Conservation (phyloP, 1,140 invertebrate genomes). For the Portunus trituberculatus region DNA sequence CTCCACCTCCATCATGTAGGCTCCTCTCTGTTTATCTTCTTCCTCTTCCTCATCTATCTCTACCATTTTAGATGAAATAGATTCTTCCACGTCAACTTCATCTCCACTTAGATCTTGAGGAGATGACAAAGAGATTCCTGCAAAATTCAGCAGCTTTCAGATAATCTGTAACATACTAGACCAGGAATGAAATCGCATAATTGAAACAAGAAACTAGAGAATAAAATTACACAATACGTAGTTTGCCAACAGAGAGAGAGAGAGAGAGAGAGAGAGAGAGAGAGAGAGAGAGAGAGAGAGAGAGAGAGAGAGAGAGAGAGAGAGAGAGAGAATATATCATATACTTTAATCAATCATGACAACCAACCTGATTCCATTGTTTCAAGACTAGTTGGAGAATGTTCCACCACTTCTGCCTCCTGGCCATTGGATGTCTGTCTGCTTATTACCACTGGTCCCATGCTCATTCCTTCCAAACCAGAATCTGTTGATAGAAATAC, state of each 20-base stretch:
- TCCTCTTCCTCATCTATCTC: slow-evolving; percentile 60
- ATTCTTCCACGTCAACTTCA: slow-evolving; percentile 64
- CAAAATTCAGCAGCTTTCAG: background rate
- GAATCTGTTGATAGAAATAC: slow-evolving; percentile 43
- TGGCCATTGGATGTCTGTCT: background rate
- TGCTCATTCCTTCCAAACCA: slow-evolving; percentile 46
- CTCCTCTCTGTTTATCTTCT: slow-evolving; percentile 24
- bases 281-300: background rate
- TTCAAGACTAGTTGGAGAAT: slow-evolving; percentile 44
- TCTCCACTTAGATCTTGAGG: slow-evolving; percentile 66
- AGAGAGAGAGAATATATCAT: background rate
- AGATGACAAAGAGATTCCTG: slow-evolving; percentile 69
- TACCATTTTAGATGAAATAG: slow-evolving; percentile 69
- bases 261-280: background rate
- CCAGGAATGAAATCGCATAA: background rate
- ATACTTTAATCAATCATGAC: background rate
- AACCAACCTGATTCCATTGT: slow-evolving; percentile 60
- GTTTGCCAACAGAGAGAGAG: background rate
- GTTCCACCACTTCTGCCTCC: slow-evolving; percentile 45
- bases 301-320: background rate
- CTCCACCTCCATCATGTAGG: slow-evolving; percentile 24
- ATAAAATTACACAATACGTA: too few relatives aligned
- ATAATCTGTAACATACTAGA: background rate
- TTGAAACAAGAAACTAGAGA: too few relatives aligned
- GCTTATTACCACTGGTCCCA: slow-evolving; percentile 1